phyloP scores from a whole-genome alignment of 2,888 invertebrate genomes.

The Parthenolecanium corni region DNA sequence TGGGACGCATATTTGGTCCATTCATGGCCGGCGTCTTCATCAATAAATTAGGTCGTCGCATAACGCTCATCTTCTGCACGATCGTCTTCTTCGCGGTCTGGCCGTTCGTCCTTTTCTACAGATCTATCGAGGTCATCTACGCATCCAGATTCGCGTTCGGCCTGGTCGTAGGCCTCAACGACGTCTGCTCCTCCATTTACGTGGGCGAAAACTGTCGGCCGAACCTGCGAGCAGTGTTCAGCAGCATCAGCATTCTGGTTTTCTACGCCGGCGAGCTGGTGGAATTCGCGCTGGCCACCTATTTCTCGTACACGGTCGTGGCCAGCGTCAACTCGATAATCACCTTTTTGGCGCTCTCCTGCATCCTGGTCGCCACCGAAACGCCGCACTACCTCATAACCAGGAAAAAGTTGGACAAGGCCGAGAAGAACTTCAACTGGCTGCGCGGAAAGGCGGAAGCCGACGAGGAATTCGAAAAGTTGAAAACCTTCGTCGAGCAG shows the following conservation, averaged over 20 bases:
- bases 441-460: background rate
- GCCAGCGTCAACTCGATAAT: background rate
- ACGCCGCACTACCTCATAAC: background rate
- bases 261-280: background rate
- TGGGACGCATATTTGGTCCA: slow-evolving; percentile 5
- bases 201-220: slow-evolving; percentile 6
- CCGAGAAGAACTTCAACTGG: background rate
- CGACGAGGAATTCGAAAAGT: background rate
- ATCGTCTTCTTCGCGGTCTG: background rate
- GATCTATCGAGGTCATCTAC: slow-evolving; percentile 1
- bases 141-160: background rate
- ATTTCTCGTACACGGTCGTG: background rate
- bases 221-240: background rate
- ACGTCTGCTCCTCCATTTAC: background rate
- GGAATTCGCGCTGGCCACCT: background rate
- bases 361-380: background rate
- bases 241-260: background rate
- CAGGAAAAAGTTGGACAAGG: background rate
- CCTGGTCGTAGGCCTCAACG: background rate
- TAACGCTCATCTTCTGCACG: background rate
- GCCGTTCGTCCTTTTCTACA: background rate
- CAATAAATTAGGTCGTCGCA: slow-evolving; percentile 2
- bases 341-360: background rate
- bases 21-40: background rate
- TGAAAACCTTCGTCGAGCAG: background rate